Evolutionary conservation across 2,888 invertebrate genomes (phyloP).

Genomic region (Crocallis elinguaria): DNA sequence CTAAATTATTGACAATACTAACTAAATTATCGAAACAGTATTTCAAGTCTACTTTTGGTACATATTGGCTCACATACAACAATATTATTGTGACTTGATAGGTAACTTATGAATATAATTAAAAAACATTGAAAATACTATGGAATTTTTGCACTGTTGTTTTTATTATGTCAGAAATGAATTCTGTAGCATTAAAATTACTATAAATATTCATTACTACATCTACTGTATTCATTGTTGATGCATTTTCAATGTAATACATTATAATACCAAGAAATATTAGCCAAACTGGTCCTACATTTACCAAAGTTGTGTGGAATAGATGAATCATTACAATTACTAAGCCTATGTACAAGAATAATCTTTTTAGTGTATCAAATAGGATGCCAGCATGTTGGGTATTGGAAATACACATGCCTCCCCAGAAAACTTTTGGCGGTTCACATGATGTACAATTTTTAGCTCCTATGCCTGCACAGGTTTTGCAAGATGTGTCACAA

Average conservation of each 20-base stretch:
- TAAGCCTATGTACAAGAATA: slow-evolving; percentile 58
- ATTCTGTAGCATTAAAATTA: neutral
- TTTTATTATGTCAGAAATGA: too few relatives aligned
- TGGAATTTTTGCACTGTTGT: too few relatives aligned
- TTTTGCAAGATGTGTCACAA: slow-evolving; percentile 93
- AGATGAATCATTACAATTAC: neutral
- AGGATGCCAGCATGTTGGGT: slow-evolving; percentile 53
- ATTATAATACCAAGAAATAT: slow-evolving; percentile 57
- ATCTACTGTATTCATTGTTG: slow-evolving; percentile 47
- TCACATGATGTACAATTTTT: slow-evolving; percentile 94
- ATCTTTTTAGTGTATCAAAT: slow-evolving; percentile 50
- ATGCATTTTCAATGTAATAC: slow-evolving; percentile 58
- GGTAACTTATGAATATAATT: too few relatives aligned
- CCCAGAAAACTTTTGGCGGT: slow-evolving; percentile 52
- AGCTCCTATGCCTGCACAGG: slow-evolving; percentile 93
- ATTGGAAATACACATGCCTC: slow-evolving; percentile 63
- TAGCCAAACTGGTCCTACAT: slow-evolving; percentile 53
- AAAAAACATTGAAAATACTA: too few relatives aligned
- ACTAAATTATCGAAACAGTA: too few relatives aligned
- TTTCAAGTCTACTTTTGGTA: too few relatives aligned
- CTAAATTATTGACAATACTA: too few relatives aligned
- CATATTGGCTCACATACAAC: too few relatives aligned
- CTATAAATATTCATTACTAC: slow-evolving; percentile 36
- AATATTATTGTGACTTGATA: too few relatives aligned
- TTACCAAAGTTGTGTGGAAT: slow-evolving; percentile 46